Percentiles rank a stretch among this genome's conserved stretches.
Conservation (phyloP, 1,140 invertebrate species). For the Tetraneura akinire region DNA sequence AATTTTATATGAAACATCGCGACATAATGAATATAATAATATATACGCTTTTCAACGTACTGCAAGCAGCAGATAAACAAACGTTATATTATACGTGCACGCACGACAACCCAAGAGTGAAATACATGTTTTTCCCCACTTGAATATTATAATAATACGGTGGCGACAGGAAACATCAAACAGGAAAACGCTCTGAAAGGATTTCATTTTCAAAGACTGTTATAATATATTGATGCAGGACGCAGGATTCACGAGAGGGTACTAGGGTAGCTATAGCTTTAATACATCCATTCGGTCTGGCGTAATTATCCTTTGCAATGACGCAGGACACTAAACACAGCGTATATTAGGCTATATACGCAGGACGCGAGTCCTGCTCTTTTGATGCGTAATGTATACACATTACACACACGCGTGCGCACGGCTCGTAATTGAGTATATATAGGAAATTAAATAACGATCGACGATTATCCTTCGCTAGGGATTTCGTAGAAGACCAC, state of each 20-base stretch:
- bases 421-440: too few species aligned
- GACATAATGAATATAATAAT: too few species aligned
- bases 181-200: slow-evolving; percentile 12
- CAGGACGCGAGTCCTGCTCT: neutral
- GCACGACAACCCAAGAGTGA: neutral
- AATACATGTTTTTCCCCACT: neutral
- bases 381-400: neutral
- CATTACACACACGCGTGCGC: too few species aligned
- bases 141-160: neutral
- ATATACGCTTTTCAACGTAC: neutral
- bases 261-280: neutral
- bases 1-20: too few species aligned
- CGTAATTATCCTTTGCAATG: slow-evolving; percentile 2
- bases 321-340: neutral
- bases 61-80: too few species aligned
- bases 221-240: neutral
- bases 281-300: slow-evolving; percentile 19
- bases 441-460: too few species aligned
- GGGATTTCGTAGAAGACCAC: too few species aligned
- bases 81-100: too few species aligned
- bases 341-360: neutral
- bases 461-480: too few species aligned
- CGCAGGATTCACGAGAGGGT: neutral
- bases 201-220: slow-evolving; percentile 29
- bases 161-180: neutral